Evolutionary conservation across 2,113 vertebrate species (phyloP).

Genomic region (Hypocryptadius cinnamomeus): DNA sequence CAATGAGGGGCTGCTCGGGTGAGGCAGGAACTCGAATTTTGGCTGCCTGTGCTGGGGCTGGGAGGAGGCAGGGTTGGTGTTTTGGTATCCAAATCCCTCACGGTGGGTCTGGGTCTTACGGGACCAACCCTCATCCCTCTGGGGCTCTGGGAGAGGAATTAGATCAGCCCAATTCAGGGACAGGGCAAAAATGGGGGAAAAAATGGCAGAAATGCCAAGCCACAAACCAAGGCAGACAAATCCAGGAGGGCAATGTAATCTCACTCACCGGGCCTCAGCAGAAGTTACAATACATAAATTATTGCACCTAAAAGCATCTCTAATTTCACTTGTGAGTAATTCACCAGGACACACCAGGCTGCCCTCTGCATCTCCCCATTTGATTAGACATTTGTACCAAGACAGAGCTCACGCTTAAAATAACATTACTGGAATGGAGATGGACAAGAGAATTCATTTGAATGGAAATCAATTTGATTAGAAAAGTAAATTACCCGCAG

Average conservation of each 20-base stretch:
- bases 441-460: constrained; percentile 29
- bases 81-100: neutral
- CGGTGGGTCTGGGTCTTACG: neutral
- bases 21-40: neutral
- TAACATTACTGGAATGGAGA: constrained; percentile 64
- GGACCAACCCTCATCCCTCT: neutral
- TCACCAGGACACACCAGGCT: neutral
- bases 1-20: neutral
- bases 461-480: constrained; percentile 66
- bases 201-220: neutral
- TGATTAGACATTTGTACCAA: constrained; percentile 40
- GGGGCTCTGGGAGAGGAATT: neutral
- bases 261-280: neutral
- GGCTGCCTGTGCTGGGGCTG: neutral
- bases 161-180: neutral
- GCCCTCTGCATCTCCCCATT: constrained; percentile 32
- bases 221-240: neutral
- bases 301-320: constrained; percentile 39
- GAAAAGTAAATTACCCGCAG: constrained; percentile 33
- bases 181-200: neutral
- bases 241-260: neutral
- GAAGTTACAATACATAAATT: constrained; percentile 19
- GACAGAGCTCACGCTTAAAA: constrained; percentile 34
- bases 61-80: neutral
- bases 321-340: constrained; percentile 25